These are phyloP conservation scores for Hemiscyllium ocellatum DNA, from an alignment of 2,113 vertebrate genomes.

Conservation along the genomic window DNA sequence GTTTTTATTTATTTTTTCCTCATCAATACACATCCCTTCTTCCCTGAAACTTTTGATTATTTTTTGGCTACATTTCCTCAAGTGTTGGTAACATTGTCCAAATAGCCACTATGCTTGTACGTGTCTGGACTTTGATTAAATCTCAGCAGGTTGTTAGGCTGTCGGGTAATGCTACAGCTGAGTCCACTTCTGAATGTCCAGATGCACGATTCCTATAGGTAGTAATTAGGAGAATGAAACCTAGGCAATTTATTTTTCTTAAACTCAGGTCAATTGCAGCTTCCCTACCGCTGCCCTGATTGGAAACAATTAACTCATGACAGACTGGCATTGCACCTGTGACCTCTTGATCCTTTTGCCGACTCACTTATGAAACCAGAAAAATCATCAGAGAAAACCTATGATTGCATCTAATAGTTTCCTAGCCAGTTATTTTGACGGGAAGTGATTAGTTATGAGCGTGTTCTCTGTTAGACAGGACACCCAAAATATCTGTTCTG, in stretches of 20 bases:
- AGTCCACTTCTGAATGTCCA: background rate
- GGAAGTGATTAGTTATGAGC: background rate
- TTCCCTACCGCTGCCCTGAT: background rate
- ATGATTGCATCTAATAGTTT: background rate
- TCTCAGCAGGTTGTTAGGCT: background rate
- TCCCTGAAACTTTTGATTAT: background rate
- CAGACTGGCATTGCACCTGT: background rate
- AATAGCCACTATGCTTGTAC: background rate
- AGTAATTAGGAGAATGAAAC: background rate
- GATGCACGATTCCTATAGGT: background rate
- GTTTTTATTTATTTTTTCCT: background rate
- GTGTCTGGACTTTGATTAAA: background rate
- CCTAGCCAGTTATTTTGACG: background rate
- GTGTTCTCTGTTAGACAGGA: background rate
- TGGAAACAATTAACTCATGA: background rate
- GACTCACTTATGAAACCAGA: background rate
- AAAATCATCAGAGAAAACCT: background rate
- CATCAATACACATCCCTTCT: background rate
- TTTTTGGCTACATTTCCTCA: background rate
- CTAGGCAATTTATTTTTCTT: background rate
- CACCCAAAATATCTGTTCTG: background rate
- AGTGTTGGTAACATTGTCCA: background rate
- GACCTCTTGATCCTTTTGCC: background rate
- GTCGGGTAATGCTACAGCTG: background rate
- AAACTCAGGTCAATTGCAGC: background rate